Evolutionary conservation across 2,888 invertebrate genomes (phyloP), one percentile per base, ranked within the genome.

Genomic region (Sminthurinus aureus): DNA sequence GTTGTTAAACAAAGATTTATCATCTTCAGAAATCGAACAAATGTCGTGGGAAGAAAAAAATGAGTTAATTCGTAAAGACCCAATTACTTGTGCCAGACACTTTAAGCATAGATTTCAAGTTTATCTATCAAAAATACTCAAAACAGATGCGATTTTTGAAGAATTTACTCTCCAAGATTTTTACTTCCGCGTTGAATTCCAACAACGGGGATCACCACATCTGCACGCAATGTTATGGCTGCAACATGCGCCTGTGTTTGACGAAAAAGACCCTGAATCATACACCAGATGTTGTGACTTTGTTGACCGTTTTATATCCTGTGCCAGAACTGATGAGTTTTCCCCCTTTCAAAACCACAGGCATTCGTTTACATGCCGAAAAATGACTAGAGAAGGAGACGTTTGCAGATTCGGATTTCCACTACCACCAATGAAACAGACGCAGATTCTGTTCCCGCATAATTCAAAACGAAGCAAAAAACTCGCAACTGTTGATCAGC

Each of bases 251-350:
- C 86, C 86, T 9, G 51, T 64, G 0, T 86, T 79, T 50, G 51
- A 69, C 0, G 80, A 79, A 22, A 22, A n/a, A 4, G 81, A 80
- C 71, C 15, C 52, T 4, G 38, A 69, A 26, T 81, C 83, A 0
- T 73, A 74, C 12, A 6, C 18, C n/a, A 13, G 0, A 18, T 82
- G 84, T 58, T 18, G 22, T 11, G 22, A 79, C 0, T 85, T 83
- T 50, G 83, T 85, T 50, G 85, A 85, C 24, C 24, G 82, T 64
- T 84, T 80, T 64, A 84, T 85, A 0, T 84, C 84, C 8, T 80
- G 77, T 51, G 58, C 80, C 38, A 76, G 84, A 66, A n/a, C 24
- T 50, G 52, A 24, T n/a, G 74, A 77, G 0, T 66, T 38, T 2
- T 58, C 83, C 2, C 67, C 77, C 26, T 84, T 84, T 71, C 85